Percentiles rank a stretch among this genome's conserved stretches.
These are phyloP conservation scores for Aphidius colemani DNA, from an alignment of 2,888 invertebrate species.

Conservation along the genomic window DNA sequence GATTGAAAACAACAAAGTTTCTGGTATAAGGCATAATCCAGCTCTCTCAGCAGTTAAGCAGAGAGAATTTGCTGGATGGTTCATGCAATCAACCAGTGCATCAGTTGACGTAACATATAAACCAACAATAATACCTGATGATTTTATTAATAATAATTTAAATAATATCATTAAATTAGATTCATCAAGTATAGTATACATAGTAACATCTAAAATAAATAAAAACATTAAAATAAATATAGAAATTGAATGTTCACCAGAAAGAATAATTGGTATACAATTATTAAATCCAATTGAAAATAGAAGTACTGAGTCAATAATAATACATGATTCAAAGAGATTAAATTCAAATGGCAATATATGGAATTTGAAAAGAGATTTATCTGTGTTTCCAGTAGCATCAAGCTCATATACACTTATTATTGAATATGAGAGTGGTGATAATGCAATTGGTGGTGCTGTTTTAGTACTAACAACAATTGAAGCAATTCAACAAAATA, in stretches of 20 bases:
- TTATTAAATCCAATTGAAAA: slow-evolving; percentile 89
- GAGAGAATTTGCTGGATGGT: slow-evolving; percentile 92
- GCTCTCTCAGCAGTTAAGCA: slow-evolving; percentile 82
- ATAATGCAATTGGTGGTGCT: slow-evolving; percentile 78
- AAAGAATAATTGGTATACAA: slow-evolving; percentile 86
- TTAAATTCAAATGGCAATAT: slow-evolving; percentile 62
- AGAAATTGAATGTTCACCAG: slow-evolving; percentile 69
- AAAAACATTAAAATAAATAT: slow-evolving; percentile 54
- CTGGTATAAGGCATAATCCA: slow-evolving; percentile 93
- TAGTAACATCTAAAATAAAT: slow-evolving; percentile 71
- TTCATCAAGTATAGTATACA: slow-evolving; percentile 77
- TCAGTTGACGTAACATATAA: slow-evolving; percentile 74
- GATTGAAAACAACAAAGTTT: slow-evolving; percentile 81
- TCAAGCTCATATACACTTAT: slow-evolving; percentile 83
- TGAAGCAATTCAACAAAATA: slow-evolving; percentile 71
- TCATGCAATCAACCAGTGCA: slow-evolving; percentile 71
- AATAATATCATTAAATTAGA: slow-evolving; percentile 47
- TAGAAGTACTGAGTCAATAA: slow-evolving; percentile 82
- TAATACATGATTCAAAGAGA: slow-evolving; percentile 78
- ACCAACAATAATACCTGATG: slow-evolving; percentile 73
- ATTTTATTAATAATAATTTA: slow-evolving; percentile 57
- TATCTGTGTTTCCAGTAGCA: slow-evolving; percentile 88
- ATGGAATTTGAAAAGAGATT: slow-evolving; percentile 82
- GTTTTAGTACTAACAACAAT: slow-evolving; percentile 79
- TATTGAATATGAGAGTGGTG: slow-evolving; percentile 79